phyloP scores from a whole-genome alignment of 1,140 invertebrate species.

The Drusus annulatus region DNA sequence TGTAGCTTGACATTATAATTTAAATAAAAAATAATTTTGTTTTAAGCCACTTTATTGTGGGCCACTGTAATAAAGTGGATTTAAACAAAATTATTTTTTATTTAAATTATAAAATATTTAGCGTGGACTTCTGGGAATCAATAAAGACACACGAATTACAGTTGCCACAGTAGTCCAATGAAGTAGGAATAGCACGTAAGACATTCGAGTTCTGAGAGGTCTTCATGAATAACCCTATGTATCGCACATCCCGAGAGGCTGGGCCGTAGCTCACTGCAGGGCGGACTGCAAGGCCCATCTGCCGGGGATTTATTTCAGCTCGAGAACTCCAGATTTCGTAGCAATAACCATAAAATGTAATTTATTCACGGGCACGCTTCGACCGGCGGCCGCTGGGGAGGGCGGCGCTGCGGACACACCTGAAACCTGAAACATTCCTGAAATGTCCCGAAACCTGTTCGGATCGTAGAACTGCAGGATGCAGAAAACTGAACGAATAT shows the following conservation, averaged over 20 bases:
- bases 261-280: constrained; percentile 12
- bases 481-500: no score
- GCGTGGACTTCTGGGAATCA: no score
- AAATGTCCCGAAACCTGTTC: background rate
- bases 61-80: no score
- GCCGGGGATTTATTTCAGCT: constrained; percentile 53
- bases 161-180: no score
- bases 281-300: constrained; percentile 20
- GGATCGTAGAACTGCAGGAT: background rate
- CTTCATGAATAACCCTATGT: background rate
- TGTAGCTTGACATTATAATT: no score
- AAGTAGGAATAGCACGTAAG: no score
- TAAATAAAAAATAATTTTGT: no score
- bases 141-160: no score
- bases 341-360: constrained; percentile 59
- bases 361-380: constrained; percentile 56
- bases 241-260: constrained; percentile 10
- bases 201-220: no score
- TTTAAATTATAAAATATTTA: no score
- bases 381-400: constrained; percentile 28
- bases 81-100: no score
- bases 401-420: constrained; percentile 11
- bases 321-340: constrained; percentile 56
- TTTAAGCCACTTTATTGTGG: no score
- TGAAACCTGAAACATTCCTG: background rate